Conservation (phyloP, 2,888 invertebrate genomes). For the Nomada hirtipes region DNA sequence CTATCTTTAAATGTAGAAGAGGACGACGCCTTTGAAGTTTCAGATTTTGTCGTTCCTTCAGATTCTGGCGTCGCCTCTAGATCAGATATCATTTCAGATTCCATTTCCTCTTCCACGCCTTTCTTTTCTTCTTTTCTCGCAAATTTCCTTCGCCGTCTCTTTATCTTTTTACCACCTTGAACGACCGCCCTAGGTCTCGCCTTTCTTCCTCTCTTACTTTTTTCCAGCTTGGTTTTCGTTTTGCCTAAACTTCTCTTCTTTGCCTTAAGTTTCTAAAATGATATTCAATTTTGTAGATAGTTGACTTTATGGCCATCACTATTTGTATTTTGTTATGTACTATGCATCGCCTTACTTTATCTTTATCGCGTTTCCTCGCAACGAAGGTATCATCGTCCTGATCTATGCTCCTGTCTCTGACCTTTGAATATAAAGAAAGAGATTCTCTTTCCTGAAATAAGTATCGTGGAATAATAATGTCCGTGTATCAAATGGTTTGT, state of each 20-base stretch:
- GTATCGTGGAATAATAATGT: neutral
- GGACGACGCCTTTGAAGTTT: neutral
- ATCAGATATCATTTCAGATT: constrained; percentile 15
- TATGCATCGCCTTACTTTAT: constrained; percentile 17
- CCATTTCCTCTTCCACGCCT: neutral
- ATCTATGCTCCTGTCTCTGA: neutral
- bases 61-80: neutral
- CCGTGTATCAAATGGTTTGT: neutral
- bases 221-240: neutral
- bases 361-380: neutral
- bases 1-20: constrained; percentile 29
- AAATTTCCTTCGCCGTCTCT: neutral
- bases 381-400: neutral
- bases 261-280: neutral
- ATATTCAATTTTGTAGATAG: neutral
- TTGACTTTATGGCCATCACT: constrained; percentile 6
- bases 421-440: neutral
- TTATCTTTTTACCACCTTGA: constrained; percentile 17
- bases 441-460: constrained; percentile 14
- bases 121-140: neutral
- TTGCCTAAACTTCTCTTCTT: neutral
- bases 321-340: neutral
- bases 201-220: neutral
- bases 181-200: neutral
- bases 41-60: neutral